Conservation (phyloP, 2,888 invertebrate genomes). For the Dicyrtoma fusca region DNA sequence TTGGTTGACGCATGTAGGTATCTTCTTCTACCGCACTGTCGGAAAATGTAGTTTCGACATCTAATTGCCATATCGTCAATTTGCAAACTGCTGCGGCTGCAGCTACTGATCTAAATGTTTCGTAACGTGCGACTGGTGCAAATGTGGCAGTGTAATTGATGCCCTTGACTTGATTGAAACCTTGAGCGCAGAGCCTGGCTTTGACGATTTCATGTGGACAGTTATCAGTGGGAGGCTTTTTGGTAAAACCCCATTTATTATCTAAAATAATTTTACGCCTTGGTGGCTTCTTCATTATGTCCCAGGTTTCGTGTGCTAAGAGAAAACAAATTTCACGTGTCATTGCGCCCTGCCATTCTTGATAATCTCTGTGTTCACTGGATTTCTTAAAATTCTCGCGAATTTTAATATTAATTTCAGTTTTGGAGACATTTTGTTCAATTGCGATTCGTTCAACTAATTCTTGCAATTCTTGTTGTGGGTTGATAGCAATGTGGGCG, state of each 20-base stretch:
- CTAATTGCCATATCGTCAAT: constrained; percentile 18
- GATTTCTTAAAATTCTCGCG: no score
- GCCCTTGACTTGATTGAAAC: constrained; percentile 29
- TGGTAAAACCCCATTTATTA: no score
- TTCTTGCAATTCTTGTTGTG: no score
- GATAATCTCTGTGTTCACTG: no score
- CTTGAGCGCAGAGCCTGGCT: constrained; percentile 21
- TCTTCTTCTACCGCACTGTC: constrained; percentile 26
- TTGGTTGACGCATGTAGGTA: constrained; percentile 32
- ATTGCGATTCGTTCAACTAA: no score
- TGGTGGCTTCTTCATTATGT: no score
- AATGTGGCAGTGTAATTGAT: constrained; percentile 37
- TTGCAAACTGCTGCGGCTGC: constrained; percentile 16
- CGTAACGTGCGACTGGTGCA: no score
- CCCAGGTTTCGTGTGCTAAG: no score
- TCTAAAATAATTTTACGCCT: no score
- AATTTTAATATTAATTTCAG: no score
- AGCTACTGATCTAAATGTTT: constrained; percentile 27
- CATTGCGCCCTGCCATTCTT: constrained; percentile 45
- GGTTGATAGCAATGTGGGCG: no score
- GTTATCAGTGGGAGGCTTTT: background rate
- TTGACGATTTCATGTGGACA: constrained; percentile 22
- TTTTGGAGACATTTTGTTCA: no score
- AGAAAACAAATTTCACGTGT: background rate
- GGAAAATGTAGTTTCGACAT: constrained; percentile 36